Evolutionary conservation across 2,113 vertebrate species (phyloP).

Genomic region (Sinocyclocheilus anophthalmus): DNA sequence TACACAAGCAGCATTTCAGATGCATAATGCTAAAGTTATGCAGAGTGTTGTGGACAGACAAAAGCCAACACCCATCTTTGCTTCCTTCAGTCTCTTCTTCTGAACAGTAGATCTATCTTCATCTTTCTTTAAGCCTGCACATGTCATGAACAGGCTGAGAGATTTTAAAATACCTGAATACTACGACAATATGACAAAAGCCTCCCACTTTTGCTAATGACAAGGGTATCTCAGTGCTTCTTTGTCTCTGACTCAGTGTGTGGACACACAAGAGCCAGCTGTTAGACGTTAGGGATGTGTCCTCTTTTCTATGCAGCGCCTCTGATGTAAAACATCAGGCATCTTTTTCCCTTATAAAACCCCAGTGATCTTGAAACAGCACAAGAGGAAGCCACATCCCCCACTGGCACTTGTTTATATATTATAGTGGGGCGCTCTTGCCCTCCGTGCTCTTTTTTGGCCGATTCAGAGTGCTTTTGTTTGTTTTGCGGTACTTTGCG

Average conservation of each 20-base stretch:
- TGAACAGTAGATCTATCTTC: not conserved
- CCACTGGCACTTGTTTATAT: conserved; percentile 55
- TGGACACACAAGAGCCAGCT: conserved; percentile 44
- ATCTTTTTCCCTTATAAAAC: conserved; percentile 73
- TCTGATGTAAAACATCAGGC: conserved; percentile 68
- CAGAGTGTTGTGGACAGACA: not conserved
- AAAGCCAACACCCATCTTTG: not conserved
- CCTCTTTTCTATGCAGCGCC: conserved; percentile 63
- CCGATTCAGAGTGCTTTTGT: conserved; percentile 5
- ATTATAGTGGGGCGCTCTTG: conserved; percentile 51
- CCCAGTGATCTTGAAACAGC: conserved; percentile 56
- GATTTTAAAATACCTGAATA: not conserved
- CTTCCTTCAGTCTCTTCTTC: not conserved
- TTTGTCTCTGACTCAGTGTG: conserved; percentile 12
- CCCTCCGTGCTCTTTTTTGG: not conserved
- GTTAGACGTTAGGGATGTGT: conserved; percentile 72
- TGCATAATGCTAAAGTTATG: not conserved
- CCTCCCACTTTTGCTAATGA: not conserved
- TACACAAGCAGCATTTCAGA: not conserved
- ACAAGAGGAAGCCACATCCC: conserved; percentile 47
- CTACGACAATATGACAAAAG: not conserved
- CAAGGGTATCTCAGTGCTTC: not conserved
- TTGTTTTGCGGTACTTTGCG: conserved; percentile 21
- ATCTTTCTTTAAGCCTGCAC: not conserved
- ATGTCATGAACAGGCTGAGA: not conserved